Conservation (phyloP, 2,113 vertebrate genomes). For the Stegostoma tigrinum region DNA sequence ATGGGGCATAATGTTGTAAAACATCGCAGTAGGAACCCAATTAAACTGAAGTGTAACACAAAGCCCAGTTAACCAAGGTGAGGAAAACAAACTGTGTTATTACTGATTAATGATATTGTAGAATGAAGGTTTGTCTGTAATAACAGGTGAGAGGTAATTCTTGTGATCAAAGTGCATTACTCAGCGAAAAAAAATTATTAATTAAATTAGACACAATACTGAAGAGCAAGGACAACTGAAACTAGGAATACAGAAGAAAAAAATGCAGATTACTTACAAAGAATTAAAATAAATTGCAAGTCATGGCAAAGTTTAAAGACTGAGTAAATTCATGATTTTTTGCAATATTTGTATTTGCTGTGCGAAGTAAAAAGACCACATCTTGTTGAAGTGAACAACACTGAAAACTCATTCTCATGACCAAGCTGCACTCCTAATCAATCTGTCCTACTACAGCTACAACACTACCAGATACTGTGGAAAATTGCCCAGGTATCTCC, state of each 20-base stretch:
- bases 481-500: no score
- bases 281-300: not conserved
- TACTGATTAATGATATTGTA: not conserved
- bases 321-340: not conserved
- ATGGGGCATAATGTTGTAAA: not conserved
- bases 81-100: not conserved
- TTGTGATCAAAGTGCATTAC: not conserved
- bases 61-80: not conserved
- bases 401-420: no score
- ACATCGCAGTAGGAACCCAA: not conserved
- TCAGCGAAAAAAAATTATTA: not conserved
- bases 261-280: not conserved
- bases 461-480: no score
- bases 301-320: not conserved
- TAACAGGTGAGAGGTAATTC: not conserved
- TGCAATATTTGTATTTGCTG: not conserved
- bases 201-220: not conserved
- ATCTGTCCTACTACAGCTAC: no score
- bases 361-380: not conserved
- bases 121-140: not conserved
- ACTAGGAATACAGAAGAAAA: not conserved
- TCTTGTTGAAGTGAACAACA: no score
- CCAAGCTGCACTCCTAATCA: no score
- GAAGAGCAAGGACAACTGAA: not conserved
- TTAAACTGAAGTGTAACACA: not conserved